A percentile compares a stretch with the other conserved stretches of the same genome.
These are phyloP conservation scores for Geopemphigus sp. DNA, from an alignment of 1,140 invertebrate species.

Conservation along the genomic window DNA sequence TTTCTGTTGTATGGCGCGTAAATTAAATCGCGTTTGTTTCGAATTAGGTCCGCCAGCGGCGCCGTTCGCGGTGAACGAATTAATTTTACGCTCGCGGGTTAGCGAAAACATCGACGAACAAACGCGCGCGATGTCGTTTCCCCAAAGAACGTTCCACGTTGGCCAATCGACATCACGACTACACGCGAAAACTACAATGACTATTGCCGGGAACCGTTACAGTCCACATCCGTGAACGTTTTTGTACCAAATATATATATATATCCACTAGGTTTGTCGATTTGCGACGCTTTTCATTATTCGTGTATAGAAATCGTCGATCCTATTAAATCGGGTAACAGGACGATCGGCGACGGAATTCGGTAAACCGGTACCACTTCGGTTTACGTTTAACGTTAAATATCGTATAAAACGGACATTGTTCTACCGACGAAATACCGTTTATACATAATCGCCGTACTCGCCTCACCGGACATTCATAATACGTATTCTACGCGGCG, in stretches of 20 bases:
- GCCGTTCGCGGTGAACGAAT: no score
- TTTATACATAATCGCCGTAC: no score
- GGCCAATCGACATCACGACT: neutral
- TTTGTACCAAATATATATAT: neutral
- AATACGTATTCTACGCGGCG: no score
- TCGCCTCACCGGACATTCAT: no score
- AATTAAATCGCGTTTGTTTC: no score
- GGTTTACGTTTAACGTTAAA: neutral
- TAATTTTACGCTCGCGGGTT: no score
- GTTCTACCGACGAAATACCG: neutral
- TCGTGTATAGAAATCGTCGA: neutral
- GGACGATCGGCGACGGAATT: neutral
- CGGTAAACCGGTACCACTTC: conserved; percentile 18
- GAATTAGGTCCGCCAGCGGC: no score
- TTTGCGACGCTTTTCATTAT: conserved; percentile 24
- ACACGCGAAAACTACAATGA: neutral
- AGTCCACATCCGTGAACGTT: neutral
- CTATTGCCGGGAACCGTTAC: neutral
- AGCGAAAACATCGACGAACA: no score
- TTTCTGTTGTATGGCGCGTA: no score
- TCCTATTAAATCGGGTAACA: neutral
- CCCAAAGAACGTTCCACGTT: no score
- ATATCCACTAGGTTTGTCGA: neutral
- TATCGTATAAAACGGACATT: neutral
- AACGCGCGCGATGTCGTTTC: no score